Base-by-base conservation (phyloP, 2,797 vertebrate species). In the Macropodus opercularis region DNA sequence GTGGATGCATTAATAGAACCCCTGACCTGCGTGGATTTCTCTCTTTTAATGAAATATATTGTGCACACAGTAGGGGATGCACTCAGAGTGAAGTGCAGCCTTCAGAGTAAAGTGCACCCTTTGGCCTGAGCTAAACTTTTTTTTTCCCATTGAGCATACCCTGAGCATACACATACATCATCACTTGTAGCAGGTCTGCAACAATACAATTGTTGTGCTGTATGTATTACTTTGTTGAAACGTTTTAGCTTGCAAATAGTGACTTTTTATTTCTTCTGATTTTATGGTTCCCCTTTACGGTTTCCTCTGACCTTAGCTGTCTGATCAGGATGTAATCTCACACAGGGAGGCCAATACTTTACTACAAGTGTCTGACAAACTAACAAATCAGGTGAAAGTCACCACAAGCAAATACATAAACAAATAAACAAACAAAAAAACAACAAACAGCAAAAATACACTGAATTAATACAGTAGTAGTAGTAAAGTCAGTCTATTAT, bases 1-100 rank as follows among this genome's bases (percentile, higher is more conserved):
- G 75, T 46, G 47, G 47, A 80, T 61, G 65, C 80, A 86, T 84
- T 81, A 84, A 86, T 81, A 85, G 77, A 77, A 72, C 78, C 65
- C 85, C 77, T 87, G 85, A 89, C 86, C 87, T 83, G 83, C 77
- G 81, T 84, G 76, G 58, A 85, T 90, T 85, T 84, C 74, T 74
- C 35, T 80, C 51, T 67, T 64, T 69, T 86, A 85, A 84, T 87
- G 72, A 89, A 86, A 85, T 85, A 78, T 83, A 85, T 77, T 81
- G 77, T 80, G 55, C 64, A 80, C 77, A 70, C 82, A 83, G 79
- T 74, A 64, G 78, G 82, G 79, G 63, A 83, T 84, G 79, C 83
- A 86, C 85, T 88, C 79, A 84, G 67, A 81, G 42, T 66, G 63
- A 84, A 84, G 71, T 78, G 76, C 68, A 77, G 74, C 71, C 72